Evolutionary conservation across 2,888 invertebrate genomes (phyloP), one percentile per base, ranked within the genome.

Genomic region (Chrysotoxum bicinctum): DNA sequence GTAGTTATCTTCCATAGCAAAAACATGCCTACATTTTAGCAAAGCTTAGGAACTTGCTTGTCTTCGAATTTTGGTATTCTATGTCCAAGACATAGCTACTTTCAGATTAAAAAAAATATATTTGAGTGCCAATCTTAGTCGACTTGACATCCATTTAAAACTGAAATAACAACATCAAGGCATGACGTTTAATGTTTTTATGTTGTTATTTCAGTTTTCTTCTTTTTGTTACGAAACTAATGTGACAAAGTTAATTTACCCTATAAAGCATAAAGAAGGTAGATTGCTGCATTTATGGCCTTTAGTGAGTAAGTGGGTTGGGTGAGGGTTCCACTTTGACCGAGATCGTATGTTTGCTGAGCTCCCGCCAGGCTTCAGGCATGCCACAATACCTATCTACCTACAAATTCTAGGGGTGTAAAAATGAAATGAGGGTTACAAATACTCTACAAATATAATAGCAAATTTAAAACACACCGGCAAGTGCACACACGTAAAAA

Each of bases 391-490:
- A 4, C 19, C 48, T 37, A 37, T n/a, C 7, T 30, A 56, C 52
- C 8, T 19, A 32, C 45, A 30, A 19, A 32, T 35, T 50, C n/a
- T 64, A 23, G 30, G 60, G 43, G 52, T 40, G 64, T 60, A 60
- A 48, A 45, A 72, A 21, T 54, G 54, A 85, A 81, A 81, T 73
- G 62, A 72, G 81, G 85, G 77, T 81, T 85, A 85, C 84, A 81
- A 80, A 72, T 68, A 76, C 72, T 54, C 80, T 56, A 69, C 76
- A 68, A 81, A 68, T 77, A 69, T 69, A 81, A 81, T 81, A 68
- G 76, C 77, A 85, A 85, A 81, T 85, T 85, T 81, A 74, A 81
- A 81, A 73, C 73, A 81, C 73, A 75, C 50, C 72, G 72, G 68
- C 54, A 74, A 37, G 35, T 54, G 50, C 54, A 75, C 58, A 52